Conservation (phyloP, 1,140 invertebrate genomes). For the Calliphora vicina region DNA sequence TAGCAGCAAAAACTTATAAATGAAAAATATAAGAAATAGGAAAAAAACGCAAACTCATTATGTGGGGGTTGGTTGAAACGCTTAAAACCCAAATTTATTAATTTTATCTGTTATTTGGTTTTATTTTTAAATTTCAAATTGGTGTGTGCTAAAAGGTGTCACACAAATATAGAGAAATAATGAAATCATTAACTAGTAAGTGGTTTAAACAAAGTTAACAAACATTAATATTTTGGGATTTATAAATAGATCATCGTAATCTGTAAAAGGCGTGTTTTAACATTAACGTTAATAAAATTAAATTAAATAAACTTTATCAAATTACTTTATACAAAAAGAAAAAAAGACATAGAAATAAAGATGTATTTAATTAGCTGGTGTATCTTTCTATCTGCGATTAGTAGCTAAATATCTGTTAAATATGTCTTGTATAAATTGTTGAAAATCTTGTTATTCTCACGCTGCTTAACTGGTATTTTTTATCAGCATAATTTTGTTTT, state of each 20-base stretch:
- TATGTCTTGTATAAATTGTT: neutral
- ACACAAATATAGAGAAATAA: neutral
- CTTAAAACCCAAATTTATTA: neutral
- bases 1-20: neutral
- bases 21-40: neutral
- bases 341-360: neutral
- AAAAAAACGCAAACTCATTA: neutral
- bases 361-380: neutral
- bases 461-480: slow-evolving; percentile 6
- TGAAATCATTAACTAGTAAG: neutral
- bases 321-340: neutral
- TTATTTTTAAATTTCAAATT: neutral
- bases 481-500: neutral
- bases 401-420: too few species aligned
- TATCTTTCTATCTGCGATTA: neutral
- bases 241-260: neutral
- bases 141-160: neutral
- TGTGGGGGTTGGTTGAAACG: neutral
- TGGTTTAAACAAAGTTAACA: neutral
- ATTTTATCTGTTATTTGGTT: neutral
- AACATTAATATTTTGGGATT: neutral
- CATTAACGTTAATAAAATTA: neutral
- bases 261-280: neutral
- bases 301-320: neutral
- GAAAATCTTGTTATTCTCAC: slow-evolving; percentile 16